These are phyloP conservation scores for Procambarus virginalis DNA, from an alignment of 1,140 invertebrate species.

Conservation along the genomic window DNA sequence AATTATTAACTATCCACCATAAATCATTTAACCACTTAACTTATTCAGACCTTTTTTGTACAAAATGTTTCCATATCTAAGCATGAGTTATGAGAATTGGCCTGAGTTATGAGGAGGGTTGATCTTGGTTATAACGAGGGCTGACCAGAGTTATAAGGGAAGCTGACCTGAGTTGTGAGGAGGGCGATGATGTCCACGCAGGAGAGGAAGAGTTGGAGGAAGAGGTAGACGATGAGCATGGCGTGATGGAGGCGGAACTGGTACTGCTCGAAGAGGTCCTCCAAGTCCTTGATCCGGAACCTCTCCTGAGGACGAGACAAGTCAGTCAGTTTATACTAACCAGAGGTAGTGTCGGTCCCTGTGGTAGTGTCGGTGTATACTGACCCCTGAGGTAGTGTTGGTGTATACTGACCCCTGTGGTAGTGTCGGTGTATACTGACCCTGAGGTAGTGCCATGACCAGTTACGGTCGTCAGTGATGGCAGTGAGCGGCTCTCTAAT, in stretches of 20 bases:
- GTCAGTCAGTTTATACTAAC: neutral
- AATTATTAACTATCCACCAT: no score
- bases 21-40: no score
- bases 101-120: no score
- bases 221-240: slow-evolving; percentile 58
- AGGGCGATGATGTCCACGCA: neutral
- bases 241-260: slow-evolving; percentile 50
- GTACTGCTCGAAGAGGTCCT: slow-evolving; percentile 49
- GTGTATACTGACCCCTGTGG: neutral
- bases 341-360: neutral
- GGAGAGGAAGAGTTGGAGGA: slow-evolving; percentile 41
- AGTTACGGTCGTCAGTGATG: slow-evolving; percentile 46
- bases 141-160: no score
- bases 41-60: no score
- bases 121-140: no score
- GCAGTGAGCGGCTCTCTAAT: slow-evolving; percentile 31
- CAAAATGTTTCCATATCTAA: no score
- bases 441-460: slow-evolving; percentile 33
- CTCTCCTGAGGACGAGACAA: slow-evolving; percentile 38
- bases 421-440: neutral
- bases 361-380: neutral
- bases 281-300: slow-evolving; percentile 52
- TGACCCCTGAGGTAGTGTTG: neutral
- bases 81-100: no score
- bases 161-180: slow-evolving; percentile 3